Conservation (phyloP, 92 coral and sea anemone species). For the Palythoa caribaeorum region DNA sequence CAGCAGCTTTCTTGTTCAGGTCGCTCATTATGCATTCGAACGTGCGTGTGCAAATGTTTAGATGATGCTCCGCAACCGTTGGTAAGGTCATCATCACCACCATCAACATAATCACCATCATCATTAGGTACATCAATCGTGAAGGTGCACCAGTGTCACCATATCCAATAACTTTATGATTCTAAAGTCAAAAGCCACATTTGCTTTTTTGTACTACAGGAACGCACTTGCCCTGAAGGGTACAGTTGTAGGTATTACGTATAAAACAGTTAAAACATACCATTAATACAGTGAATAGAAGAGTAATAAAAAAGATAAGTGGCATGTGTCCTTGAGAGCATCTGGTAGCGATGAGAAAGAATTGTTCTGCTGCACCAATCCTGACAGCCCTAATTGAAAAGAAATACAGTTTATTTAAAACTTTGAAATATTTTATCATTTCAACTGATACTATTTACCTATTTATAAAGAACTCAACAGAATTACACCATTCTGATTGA, state of each 20-base stretch:
- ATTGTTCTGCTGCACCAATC: constrained; percentile 92
- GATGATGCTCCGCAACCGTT: no score
- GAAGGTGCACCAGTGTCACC: neutral
- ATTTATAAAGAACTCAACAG: no score
- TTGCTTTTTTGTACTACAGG: neutral
- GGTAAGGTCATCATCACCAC: no score
- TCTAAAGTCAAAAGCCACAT: neutral
- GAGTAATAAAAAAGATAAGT: constrained; percentile 89
- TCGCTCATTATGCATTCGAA: no score
- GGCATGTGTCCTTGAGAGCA: constrained; percentile 98
- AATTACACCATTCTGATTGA: no score
- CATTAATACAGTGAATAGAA: constrained; percentile 93
- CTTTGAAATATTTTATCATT: neutral
- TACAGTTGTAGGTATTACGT: neutral
- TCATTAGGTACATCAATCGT: neutral
- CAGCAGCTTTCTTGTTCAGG: no score
- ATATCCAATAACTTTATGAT: neutral
- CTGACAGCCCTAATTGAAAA: constrained; percentile 80
- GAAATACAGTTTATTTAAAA: neutral
- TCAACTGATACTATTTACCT: no score
- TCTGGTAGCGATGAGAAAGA: constrained; percentile 96
- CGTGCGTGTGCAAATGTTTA: no score
- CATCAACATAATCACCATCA: neutral
- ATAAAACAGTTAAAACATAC: constrained; percentile 57
- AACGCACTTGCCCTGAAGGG: neutral